Conservation (phyloP, 2,113 vertebrate species). For the Trachemys scripta region DNA sequence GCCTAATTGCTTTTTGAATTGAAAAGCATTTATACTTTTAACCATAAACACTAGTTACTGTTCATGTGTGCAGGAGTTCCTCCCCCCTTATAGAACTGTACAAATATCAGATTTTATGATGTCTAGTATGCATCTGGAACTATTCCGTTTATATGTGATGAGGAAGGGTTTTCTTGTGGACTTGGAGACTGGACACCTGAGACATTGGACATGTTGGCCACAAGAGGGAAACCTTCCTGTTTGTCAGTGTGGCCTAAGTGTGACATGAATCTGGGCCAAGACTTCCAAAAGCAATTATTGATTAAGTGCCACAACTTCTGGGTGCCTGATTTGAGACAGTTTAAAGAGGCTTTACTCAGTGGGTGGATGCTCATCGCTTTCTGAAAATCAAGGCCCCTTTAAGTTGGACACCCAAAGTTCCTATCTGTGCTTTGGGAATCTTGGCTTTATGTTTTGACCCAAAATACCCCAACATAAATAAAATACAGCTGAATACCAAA, state of each 20-base stretch:
- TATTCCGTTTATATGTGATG: rapidly evolving
- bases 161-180: background rate
- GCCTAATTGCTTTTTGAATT: background rate
- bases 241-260: background rate
- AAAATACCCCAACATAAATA: background rate
- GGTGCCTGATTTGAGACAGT: background rate
- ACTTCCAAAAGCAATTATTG: background rate
- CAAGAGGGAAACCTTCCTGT: background rate
- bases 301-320: background rate
- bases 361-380: background rate
- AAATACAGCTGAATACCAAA: background rate
- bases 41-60: rapidly evolving
- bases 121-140: background rate
- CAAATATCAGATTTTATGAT: background rate
- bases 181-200: rapidly evolving
- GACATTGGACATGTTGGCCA: rapidly evolving
- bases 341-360: background rate
- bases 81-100: rapidly evolving
- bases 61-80: rapidly evolving
- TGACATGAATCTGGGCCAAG: rapidly evolving
- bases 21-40: rapidly evolving
- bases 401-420: background rate
- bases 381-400: background rate
- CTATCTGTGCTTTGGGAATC: background rate
- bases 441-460: background rate